Evolutionary conservation across 35 echinoderm and acorn worm species (phyloP), one percentile per base, ranked within the genome.

Genomic region (Apostichopus californicus): DNA sequence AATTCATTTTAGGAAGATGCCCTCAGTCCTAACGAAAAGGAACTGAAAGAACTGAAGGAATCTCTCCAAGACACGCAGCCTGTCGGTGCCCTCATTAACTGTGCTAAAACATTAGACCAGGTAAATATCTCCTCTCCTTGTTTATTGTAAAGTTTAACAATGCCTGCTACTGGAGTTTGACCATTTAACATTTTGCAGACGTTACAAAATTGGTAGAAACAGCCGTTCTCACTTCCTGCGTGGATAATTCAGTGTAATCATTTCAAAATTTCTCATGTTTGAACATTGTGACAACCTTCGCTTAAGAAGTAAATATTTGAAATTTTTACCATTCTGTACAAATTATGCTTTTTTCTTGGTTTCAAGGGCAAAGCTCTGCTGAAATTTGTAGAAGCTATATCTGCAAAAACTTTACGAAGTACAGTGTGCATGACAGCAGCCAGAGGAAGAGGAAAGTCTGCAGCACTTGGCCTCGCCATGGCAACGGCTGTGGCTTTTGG

Each of bases 321-420:
- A 8, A 60, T 0, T 60, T 6, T 8, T 4, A 60, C 11, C 57
- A 28, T 28, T 28, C 26, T 28, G 6, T 60, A 60, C 12, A 61
- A 61, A 61, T 61, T 61, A 11, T 9, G 12, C 11, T 12, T 55
- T 25, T 78, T 70, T 53, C 18, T 88, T 58, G 34, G 60, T 87
- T 66, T 4, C n/a, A 71, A 98, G 95, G 97, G 88, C 61, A 98
- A 98, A 94, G 97, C 97, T 54, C 70, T 98, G 0, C 80, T 98
- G 68, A 98, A 98, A 78, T 98, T 98, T 94, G 97, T 98, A 3
- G 97, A 98, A 77, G 95, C 95, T 8, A 98, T 98, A 25, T 98
- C 97, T 87, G 97, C 96, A 89, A 98, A 98, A 92, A 98, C 95
- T 1, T 86, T 98, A 64, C 63, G 97, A 20, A 96, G 95, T 71